Percentiles rank a stretch among this genome's conserved stretches.
These are phyloP conservation scores for Engystomops pustulosus DNA, from an alignment of 2,113 vertebrate species.

Conservation along the genomic window DNA sequence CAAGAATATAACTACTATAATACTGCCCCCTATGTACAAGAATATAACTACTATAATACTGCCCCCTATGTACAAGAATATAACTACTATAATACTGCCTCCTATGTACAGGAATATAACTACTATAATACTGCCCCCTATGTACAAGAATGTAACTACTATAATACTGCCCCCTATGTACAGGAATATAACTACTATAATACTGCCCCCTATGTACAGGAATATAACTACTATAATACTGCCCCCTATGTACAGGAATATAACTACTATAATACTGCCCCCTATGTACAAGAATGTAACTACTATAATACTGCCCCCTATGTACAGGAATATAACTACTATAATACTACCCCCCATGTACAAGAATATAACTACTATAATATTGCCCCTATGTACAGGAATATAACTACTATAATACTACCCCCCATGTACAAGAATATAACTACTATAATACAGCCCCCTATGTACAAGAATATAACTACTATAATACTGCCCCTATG, in stretches of 20 bases:
- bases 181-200: conserved; percentile 7
- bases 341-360: not conserved
- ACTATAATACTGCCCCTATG: not conserved
- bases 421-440: not conserved
- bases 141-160: not conserved
- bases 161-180: not conserved
- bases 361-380: conserved; percentile 10
- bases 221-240: not conserved
- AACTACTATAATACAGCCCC: not conserved
- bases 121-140: not conserved
- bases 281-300: conserved; percentile 1
- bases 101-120: not conserved
- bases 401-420: not conserved
- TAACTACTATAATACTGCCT: not conserved
- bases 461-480: not conserved
- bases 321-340: conserved; percentile 1
- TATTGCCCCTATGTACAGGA: not conserved
- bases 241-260: not conserved
- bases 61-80: not conserved
- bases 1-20: conserved; percentile 3
- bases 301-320: not conserved
- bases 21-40: not conserved
- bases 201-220: not conserved
- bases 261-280: conserved; percentile 2
- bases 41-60: conserved; percentile 7